Evolutionary conservation across 2,113 vertebrate genomes (phyloP).

Genomic region (Albula glossodonta): DNA sequence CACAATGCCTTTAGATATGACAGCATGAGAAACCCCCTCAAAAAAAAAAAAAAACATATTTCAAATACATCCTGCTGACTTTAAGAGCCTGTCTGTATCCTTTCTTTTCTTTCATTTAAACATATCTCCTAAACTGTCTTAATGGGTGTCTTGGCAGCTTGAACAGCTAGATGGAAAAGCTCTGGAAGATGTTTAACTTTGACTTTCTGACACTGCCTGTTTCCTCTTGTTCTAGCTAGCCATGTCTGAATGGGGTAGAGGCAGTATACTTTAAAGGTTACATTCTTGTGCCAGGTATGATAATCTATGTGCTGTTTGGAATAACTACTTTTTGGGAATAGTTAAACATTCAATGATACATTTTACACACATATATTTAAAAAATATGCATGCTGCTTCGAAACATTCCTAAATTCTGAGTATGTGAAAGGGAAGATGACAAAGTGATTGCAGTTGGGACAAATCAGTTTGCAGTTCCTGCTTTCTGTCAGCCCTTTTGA

Average conservation of each 20-base stretch:
- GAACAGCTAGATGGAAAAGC: background rate
- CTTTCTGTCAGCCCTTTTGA: background rate
- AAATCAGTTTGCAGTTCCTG: too few relatives aligned
- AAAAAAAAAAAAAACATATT: constrained; percentile 22
- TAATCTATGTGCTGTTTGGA: background rate
- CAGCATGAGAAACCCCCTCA: constrained; percentile 21
- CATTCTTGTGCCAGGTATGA: background rate
- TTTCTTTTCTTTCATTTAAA: constrained; percentile 23
- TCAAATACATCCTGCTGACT: constrained; percentile 9
- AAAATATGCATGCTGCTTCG: background rate
- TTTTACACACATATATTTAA: too few relatives aligned
- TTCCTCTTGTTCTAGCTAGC: background rate
- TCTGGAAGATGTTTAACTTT: background rate
- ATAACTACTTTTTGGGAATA: background rate
- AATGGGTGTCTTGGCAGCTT: constrained; percentile 30
- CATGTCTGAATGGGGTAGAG: background rate
- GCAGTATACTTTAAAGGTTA: background rate
- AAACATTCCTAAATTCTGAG: background rate
- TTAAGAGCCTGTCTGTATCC: constrained; percentile 6
- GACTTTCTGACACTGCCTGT: background rate
- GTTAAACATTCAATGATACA: background rate
- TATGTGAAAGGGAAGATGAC: background rate
- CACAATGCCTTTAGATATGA: constrained; percentile 31
- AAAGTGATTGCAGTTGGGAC: background rate
- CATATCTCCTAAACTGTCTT: constrained; percentile 27